Evolutionary conservation across 2,888 invertebrate species (phyloP).

Genomic region (Nomada flava): DNA sequence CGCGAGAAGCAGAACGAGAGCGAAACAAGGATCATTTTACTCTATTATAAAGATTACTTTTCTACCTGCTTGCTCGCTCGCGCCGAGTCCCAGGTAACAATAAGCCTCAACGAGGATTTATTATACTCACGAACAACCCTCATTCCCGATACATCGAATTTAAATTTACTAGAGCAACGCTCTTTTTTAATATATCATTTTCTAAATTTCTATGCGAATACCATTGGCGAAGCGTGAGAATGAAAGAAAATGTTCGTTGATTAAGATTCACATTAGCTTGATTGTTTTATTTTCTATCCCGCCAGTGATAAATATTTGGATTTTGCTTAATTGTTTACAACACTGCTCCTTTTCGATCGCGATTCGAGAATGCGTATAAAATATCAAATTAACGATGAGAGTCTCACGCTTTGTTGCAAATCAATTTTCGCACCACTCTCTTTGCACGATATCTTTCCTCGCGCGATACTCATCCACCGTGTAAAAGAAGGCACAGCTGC

Average conservation of each 20-base stretch:
- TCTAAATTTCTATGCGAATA: not conserved
- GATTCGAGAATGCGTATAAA: too few relatives aligned
- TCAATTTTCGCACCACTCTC: too few relatives aligned
- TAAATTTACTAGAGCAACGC: constrained; percentile 10
- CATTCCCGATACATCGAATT: constrained; percentile 4
- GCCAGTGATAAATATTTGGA: too few relatives aligned
- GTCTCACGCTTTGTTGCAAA: too few relatives aligned
- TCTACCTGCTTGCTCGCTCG: constrained; percentile 5
- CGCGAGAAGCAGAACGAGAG: constrained; percentile 31
- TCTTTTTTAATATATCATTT: not conserved
- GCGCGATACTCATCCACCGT: too few relatives aligned
- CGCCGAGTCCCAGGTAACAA: constrained; percentile 35
- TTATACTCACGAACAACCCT: constrained; percentile 7
- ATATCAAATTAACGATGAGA: too few relatives aligned
- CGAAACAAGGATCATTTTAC: constrained; percentile 32
- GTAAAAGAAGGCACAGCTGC: too few relatives aligned
- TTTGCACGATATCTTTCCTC: too few relatives aligned
- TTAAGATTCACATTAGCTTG: too few relatives aligned
- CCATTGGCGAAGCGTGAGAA: not conserved
- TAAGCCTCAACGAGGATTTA: constrained; percentile 53
- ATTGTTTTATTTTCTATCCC: too few relatives aligned
- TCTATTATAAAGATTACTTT: constrained; percentile 49
- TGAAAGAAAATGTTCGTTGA: not conserved
- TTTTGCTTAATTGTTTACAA: too few relatives aligned
- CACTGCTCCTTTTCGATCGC: too few relatives aligned